Percentiles rank a stretch among this genome's conserved stretches.
phyloP scores from a whole-genome alignment of 2,888 invertebrate genomes.

The Agonopterix alstromeriana region DNA sequence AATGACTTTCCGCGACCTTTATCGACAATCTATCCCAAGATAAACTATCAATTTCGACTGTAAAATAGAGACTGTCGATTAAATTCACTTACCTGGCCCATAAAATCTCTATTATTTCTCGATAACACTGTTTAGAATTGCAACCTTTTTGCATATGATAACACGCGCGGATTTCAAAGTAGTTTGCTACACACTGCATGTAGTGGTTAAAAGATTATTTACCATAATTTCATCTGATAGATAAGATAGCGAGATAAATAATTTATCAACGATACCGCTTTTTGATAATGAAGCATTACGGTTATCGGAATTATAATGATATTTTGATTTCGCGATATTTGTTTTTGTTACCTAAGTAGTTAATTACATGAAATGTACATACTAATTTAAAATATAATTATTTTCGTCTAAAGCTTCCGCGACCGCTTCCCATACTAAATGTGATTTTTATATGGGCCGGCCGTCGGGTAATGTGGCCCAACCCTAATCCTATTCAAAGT shows the following conservation, averaged over 20 bases:
- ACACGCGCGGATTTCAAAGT: slow-evolving; percentile 25
- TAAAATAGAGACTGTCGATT: background rate
- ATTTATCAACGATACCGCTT: slow-evolving; percentile 24
- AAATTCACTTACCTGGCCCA: slow-evolving; percentile 4
- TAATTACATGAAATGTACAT: no score
- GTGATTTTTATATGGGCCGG: no score
- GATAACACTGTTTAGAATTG: slow-evolving; percentile 35
- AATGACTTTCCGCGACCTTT: no score
- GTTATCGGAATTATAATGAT: slow-evolving; percentile 28
- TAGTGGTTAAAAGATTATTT: slow-evolving; percentile 32
- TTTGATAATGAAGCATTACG: slow-evolving; percentile 29
- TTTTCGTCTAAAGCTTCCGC: no score
- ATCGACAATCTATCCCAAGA: no score
- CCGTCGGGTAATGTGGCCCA: no score
- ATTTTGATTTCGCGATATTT: slow-evolving; percentile 28
- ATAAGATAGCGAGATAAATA: slow-evolving; percentile 37
- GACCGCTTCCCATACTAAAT: no score
- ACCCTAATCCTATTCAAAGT: no score
- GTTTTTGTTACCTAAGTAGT: background rate
- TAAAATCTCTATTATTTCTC: slow-evolving; percentile 13
- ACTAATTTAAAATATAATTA: no score
- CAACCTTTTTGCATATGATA: slow-evolving; percentile 34
- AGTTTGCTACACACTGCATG: slow-evolving; percentile 36
- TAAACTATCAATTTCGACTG: no score
- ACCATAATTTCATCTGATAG: slow-evolving; percentile 51